Percentiles rank a stretch among this genome's conserved stretches.
Evolutionary conservation across 2,888 invertebrate species (phyloP).

Genomic region (Sisyra terminalis): DNA sequence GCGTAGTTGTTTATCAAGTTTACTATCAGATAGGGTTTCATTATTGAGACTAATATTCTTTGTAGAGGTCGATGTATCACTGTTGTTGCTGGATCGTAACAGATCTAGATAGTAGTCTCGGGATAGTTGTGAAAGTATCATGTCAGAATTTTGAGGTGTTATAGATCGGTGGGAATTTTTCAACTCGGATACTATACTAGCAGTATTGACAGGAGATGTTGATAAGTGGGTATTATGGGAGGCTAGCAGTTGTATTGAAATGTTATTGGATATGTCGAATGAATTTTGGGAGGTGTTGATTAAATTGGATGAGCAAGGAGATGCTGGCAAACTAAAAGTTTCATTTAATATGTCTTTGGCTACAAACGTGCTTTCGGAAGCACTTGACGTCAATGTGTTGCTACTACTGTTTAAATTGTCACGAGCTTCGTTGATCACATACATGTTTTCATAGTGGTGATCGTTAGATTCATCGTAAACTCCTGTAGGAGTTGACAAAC

Average conservation of each 20-base stretch:
- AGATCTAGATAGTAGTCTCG: conserved; percentile 1
- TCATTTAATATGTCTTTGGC: not conserved
- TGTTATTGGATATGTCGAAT: conserved; percentile 1
- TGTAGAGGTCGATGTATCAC: conserved; percentile 1
- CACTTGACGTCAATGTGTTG: conserved; percentile 5
- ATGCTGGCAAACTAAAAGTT: not conserved
- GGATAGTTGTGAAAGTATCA: not conserved
- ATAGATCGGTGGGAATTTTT: not conserved
- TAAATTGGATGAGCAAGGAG: conserved; percentile 1
- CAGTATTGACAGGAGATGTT: no score
- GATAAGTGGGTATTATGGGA: not conserved
- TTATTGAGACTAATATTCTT: conserved; percentile 3
- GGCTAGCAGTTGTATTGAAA: conserved; percentile 1
- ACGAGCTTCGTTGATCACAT: not conserved
- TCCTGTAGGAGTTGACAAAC: not conserved
- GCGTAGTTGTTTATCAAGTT: conserved; percentile 1
- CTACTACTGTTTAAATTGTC: conserved; percentile 1
- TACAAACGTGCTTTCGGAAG: conserved; percentile 3
- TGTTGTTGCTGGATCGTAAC: not conserved
- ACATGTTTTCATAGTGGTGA: conserved; percentile 4
- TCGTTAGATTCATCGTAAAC: not conserved
- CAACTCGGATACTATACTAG: not conserved
- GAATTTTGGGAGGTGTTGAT: conserved; percentile 1
- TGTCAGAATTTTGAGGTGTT: not conserved
- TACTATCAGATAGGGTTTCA: not conserved